Evolutionary conservation across 2,113 vertebrate species (phyloP).

Genomic region (Prietella phreatophila): DNA sequence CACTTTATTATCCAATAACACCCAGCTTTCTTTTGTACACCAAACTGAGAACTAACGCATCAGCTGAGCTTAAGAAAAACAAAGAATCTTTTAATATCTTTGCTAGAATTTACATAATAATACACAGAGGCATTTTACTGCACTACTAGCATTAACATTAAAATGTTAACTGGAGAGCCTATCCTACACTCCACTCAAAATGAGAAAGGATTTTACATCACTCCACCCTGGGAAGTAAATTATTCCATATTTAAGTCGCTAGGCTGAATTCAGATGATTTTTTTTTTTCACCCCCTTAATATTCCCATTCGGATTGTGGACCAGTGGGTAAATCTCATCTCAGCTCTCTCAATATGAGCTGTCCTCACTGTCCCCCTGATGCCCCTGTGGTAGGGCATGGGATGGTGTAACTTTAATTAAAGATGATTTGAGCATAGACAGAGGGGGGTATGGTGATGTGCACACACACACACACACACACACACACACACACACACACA

Average conservation of each 20-base stretch:
- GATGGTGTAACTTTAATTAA: conserved; percentile 38
- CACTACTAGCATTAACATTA: conserved; percentile 10
- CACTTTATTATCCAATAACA: conserved; percentile 19
- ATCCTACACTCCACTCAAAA: not conserved
- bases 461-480: not conserved
- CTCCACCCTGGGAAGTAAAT: conserved; percentile 25
- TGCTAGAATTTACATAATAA: not conserved
- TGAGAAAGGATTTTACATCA: conserved; percentile 5
- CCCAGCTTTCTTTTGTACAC: not conserved
- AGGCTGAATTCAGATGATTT: conserved; percentile 16
- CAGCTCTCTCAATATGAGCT: conserved; percentile 15
- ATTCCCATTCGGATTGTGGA: conserved; percentile 21
- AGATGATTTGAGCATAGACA: conserved; percentile 32
- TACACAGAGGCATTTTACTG: conserved; percentile 10
- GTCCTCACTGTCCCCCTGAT: not conserved
- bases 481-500: not conserved
- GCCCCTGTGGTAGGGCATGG: conserved; percentile 19
- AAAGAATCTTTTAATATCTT: not conserved
- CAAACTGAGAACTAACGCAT: not conserved
- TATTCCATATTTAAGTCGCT: conserved; percentile 25
- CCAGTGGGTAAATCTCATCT: conserved; percentile 26
- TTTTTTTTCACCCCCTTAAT: not conserved
- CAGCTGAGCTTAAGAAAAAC: not conserved
- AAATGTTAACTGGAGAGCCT: conserved; percentile 4
- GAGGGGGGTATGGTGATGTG: not conserved